A percentile compares a stretch with the other conserved stretches of the same genome.
Evolutionary conservation across 2,797 vertebrate genomes (phyloP).

Genomic region (Pitangus sulphuratus): DNA sequence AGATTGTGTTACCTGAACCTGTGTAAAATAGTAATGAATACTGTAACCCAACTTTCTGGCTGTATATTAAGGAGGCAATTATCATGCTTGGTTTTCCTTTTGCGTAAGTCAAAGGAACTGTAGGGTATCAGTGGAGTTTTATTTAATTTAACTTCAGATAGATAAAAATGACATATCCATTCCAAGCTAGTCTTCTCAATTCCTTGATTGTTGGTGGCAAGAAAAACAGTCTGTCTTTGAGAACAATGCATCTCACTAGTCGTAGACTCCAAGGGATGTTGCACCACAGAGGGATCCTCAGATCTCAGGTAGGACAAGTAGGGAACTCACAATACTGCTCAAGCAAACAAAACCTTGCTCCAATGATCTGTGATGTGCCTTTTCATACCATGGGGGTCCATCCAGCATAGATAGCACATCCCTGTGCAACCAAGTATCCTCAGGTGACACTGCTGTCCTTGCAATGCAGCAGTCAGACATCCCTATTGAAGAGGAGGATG

Average conservation of each 20-base stretch:
- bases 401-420: background rate
- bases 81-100: background rate
- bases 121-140: accelerated
- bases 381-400: background rate
- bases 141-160: background rate
- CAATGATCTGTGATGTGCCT: background rate
- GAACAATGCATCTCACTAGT: background rate
- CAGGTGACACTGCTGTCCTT: background rate
- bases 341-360: background rate
- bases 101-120: background rate
- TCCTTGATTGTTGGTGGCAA: background rate
- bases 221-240: background rate
- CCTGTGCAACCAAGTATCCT: background rate
- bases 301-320: background rate
- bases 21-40: background rate
- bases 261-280: background rate
- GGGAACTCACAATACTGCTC: background rate
- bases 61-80: background rate
- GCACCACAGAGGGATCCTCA: background rate
- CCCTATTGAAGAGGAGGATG: background rate
- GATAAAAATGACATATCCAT: background rate
- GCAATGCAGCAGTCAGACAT: background rate
- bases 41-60: background rate
- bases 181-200: background rate
- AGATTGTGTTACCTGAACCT: background rate